phyloP scores from a whole-genome alignment of 2,113 vertebrate genomes.

The Fukomys damarensis region DNA sequence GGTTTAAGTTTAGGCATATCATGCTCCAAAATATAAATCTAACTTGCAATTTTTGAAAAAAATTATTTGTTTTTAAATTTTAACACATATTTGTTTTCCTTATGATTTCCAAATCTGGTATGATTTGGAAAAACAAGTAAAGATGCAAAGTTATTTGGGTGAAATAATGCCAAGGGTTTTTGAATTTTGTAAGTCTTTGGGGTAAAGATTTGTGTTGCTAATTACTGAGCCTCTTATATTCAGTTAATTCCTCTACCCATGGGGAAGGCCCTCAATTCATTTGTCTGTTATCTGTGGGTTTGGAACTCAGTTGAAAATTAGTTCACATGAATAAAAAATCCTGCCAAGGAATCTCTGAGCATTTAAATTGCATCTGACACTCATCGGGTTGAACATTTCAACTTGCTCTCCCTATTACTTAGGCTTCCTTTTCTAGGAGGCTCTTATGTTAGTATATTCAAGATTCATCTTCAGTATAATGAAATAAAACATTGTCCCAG shows the following conservation, averaged over 20 bases:
- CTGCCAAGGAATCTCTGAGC: background rate
- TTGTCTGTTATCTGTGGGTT: slow-evolving; percentile 46
- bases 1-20: background rate
- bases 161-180: background rate
- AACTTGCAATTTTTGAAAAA: background rate
- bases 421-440: background rate
- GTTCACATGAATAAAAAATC: slow-evolving; percentile 46
- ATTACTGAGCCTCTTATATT: slow-evolving; percentile 39
- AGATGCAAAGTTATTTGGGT: background rate
- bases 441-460: background rate
- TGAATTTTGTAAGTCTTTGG: slow-evolving; percentile 29
- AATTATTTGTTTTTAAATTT: background rate
- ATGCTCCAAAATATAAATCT: background rate
- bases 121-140: background rate
- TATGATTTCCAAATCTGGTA: background rate
- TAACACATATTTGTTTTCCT: background rate
- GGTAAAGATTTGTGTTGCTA: slow-evolving; percentile 42
- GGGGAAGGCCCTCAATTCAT: slow-evolving; percentile 24
- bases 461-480: slow-evolving; percentile 3
- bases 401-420: background rate
- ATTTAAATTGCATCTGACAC: background rate
- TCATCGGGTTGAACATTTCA: background rate
- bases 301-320: slow-evolving; percentile 55
- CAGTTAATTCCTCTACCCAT: slow-evolving; percentile 48
- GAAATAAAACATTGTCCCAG: slow-evolving; percentile 44